Conservation (phyloP, 2,797 vertebrate genomes). For the Pempheris klunzingeri region DNA sequence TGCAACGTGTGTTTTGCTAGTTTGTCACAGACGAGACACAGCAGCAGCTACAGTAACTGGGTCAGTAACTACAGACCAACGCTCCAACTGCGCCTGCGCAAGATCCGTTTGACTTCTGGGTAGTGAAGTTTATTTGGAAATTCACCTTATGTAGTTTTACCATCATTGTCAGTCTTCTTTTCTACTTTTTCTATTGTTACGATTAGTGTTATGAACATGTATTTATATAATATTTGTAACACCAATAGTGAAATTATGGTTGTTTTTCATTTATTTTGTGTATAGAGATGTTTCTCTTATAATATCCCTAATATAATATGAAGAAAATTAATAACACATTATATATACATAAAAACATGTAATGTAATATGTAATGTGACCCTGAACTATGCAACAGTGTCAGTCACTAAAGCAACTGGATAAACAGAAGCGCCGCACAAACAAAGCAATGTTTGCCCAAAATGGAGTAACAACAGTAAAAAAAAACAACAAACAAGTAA, state of each 20-base stretch:
- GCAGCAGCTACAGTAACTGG: constrained; percentile 38
- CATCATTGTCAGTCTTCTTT: not conserved
- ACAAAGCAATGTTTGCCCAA: not conserved
- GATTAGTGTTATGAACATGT: too few relatives aligned
- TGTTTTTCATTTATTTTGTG: too few relatives aligned
- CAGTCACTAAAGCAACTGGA: not conserved
- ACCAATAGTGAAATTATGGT: too few relatives aligned
- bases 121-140: constrained; percentile 58
- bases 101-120: constrained; percentile 47
- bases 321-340: too few relatives aligned
- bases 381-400: too few relatives aligned
- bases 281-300: too few relatives aligned
- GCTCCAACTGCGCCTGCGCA: constrained; percentile 62
- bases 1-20: constrained; percentile 36
- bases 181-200: too few relatives aligned
- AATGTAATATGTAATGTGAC: too few relatives aligned
- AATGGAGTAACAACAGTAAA: not conserved
- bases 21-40: constrained; percentile 14
- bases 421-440: too few relatives aligned
- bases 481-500: not conserved
- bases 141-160: not conserved
- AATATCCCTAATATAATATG: too few relatives aligned
- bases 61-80: constrained; percentile 63
- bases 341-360: too few relatives aligned
- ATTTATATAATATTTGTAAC: too few relatives aligned